Base-by-base conservation (phyloP, 1,140 invertebrate species). In the Dryas iulia region DNA sequence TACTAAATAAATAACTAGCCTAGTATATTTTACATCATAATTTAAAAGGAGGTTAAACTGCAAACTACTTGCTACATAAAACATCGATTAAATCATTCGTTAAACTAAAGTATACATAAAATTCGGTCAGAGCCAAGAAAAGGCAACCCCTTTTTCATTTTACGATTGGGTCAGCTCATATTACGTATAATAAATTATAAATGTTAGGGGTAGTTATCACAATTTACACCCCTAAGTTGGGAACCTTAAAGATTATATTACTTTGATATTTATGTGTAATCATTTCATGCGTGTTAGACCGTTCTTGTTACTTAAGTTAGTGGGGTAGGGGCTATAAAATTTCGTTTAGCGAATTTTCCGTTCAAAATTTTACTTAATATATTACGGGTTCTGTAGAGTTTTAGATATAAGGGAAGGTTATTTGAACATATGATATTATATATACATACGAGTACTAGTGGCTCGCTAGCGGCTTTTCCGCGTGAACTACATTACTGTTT, bases 241-340 rank as follows among this genome's bases (percentile, higher is more conserved):
- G 0, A 3, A 10, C n/a, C n/a, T n/a, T 53, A 59, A 66, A 59
- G 11, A 6, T 12, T 53, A 47, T 53, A 59, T 52, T 59, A 11
- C 35, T 26, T 21, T 57, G 57, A 53, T n/a, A 47, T n/a, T 5
- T 52, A 26, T 24, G 2, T 10, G 1, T 18, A 47, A 18, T 47
- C n/a, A 47, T 47, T 39, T 30, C 53, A 62, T 62, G 47, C 60
- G 60, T 62, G 47, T 62, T 30, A 25, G 60, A 53, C 60, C 47
- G 60, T 53, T 28, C 60, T 62, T 62, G 53, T 47, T 52, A 39
- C 33, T 62, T 26, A 62, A 62, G 26, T 39, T 62, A 66, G 35
- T 59, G 24, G 33, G 24, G 7, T 31, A 31, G 28, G n/a, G 24
- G 47, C 28, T 57, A 65, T 65, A 65, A 65, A 65, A 65, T 58